These are phyloP conservation scores for Sarotherodon lohbergeri DNA, from an alignment of 2,113 vertebrate species.

Conservation along the genomic window DNA sequence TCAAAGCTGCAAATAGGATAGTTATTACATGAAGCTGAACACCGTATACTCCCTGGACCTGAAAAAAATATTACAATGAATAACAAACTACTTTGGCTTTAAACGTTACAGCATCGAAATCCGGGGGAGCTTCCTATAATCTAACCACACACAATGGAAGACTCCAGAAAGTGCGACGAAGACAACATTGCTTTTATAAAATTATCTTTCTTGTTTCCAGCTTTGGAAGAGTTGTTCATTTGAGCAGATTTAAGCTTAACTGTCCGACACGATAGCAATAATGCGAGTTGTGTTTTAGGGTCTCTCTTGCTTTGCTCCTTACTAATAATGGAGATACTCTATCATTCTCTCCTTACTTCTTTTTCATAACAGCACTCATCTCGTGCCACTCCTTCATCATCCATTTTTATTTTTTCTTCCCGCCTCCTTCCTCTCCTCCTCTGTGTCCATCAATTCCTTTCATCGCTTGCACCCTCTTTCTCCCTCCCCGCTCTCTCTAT, in stretches of 20 bases:
- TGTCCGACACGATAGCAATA: constrained; percentile 8
- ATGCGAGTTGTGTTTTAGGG: background rate
- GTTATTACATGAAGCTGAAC: background rate
- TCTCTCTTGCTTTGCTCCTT: constrained; percentile 10
- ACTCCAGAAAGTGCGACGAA: background rate
- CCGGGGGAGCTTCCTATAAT: background rate
- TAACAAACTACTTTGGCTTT: background rate
- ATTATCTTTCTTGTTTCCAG: constrained; percentile 19
- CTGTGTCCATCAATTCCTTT: constrained; percentile 54
- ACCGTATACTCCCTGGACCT: background rate
- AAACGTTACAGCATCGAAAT: background rate
- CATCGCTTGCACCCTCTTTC: constrained; percentile 41
- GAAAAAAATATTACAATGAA: background rate
- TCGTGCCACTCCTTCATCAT: constrained; percentile 50
- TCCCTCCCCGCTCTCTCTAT: constrained; percentile 23
- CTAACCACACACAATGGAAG: background rate
- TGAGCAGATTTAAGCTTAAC: constrained; percentile 23
- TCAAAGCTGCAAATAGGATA: background rate
- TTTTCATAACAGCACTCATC: constrained; percentile 62
- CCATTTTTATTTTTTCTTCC: constrained; percentile 42
- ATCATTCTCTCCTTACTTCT: constrained; percentile 53
- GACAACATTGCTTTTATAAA: background rate
- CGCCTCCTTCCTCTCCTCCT: constrained; percentile 47
- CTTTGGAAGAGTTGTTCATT: constrained; percentile 28
- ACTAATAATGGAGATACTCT: constrained; percentile 28